A percentile compares a stretch with the other conserved stretches of the same genome.
These are phyloP conservation scores for Arremon aurantiirostris DNA, from an alignment of 2,797 vertebrate genomes.

Conservation along the genomic window DNA sequence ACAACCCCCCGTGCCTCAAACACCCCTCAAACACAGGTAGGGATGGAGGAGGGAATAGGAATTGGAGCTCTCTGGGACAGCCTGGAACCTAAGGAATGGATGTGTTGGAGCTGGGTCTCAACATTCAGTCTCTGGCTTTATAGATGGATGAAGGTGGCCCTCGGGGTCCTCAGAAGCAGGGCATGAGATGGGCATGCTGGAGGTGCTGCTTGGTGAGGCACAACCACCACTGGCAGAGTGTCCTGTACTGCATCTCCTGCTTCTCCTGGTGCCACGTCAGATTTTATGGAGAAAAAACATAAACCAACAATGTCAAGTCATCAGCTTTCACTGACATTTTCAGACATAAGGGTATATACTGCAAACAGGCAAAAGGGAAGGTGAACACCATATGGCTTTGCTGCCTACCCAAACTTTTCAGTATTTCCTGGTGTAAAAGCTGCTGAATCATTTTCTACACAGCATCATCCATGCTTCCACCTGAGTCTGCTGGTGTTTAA, in stretches of 20 bases:
- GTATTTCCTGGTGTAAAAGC: background rate
- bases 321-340: background rate
- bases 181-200: background rate
- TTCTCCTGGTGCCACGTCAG: rapidly evolving
- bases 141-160: background rate
- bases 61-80: background rate
- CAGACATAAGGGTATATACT: background rate
- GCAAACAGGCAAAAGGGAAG: background rate
- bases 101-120: background rate
- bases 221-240: background rate
- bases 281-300: background rate
- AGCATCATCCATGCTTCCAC: background rate
- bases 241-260: background rate
- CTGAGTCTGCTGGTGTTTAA: background rate
- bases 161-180: background rate
- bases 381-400: rapidly evolving
- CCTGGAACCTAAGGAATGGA: background rate
- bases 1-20: background rate
- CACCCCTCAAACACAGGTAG: background rate
- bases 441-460: background rate
- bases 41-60: background rate
- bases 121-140: background rate
- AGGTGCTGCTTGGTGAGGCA: background rate
- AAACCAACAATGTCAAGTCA: background rate
- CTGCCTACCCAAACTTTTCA: background rate